Evolutionary conservation across 1,140 invertebrate species (phyloP), one percentile per base, ranked within the genome.

Genomic region (Caenorhabditis tropicalis): DNA sequence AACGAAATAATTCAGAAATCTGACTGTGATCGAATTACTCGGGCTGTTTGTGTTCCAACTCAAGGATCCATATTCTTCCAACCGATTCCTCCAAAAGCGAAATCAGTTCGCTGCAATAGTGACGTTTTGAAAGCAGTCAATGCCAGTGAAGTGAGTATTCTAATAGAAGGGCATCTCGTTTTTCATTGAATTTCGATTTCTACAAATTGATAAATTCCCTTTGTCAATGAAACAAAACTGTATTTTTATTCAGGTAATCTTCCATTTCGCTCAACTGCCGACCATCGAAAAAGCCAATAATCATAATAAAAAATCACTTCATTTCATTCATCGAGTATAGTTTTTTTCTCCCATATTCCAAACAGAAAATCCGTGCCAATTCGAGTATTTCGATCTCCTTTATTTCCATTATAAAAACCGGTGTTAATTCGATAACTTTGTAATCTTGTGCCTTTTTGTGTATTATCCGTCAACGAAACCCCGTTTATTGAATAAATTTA

Each of bases 41-140:
- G 82, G n/a, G 56, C 82, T 3, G 82, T 60, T 33, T 70, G 56
- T 12, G 51, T 74, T 1, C 82, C 82, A 29, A 43, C 82, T 29
- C 56, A 60, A 24, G 74, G 39, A 16, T 70, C 82, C 10, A 58
- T 60, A 27, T 82, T 82, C 48, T 82, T 82, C 27, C 82, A 82
- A 70, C 82, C 82, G 24, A 58, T 43, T 12, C 58, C 82, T 33
- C 56, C 82, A 7, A 82, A 82, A 56, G 58, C 36, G 5, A 82
- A 82, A 56, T 19, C 36, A 6, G 36, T 46, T 49, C 56, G 82
- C 5, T 65, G 56, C 16, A 65, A 51, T 24, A 74, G 60, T 33
- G 58, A 36, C 24, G 36, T 46, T 19, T 5, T 60, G 21, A 51
- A 65, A 29, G 82, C 56, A 29, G 82, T 70, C 2, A 82, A 60